These are phyloP conservation scores for Thaleichthys pacificus DNA, from an alignment of 2,797 vertebrate genomes.

Conservation along the genomic window DNA sequence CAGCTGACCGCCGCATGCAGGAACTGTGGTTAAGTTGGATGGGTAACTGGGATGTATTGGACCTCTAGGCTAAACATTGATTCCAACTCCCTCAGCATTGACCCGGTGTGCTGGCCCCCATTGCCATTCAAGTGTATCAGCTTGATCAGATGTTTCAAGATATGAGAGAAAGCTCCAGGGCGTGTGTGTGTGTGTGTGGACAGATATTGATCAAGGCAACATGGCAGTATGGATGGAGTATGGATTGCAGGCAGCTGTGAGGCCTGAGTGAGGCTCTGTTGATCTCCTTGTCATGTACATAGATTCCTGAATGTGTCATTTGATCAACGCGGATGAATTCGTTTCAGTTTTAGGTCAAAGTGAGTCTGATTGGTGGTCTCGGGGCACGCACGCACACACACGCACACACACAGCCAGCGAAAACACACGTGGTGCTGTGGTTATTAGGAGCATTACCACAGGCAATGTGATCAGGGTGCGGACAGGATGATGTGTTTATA, in stretches of 20 bases:
- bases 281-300: background rate
- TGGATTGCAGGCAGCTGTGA: constrained; percentile 66
- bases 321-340: background rate
- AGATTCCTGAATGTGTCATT: background rate
- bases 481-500: constrained; percentile 66
- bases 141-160: constrained; percentile 72
- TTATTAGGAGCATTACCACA: constrained; percentile 52
- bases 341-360: background rate
- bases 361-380: too few relatives aligned
- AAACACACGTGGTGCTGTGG: constrained; percentile 36
- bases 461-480: constrained; percentile 57
- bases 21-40: too few relatives aligned
- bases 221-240: constrained; percentile 46
- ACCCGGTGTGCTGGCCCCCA: constrained; percentile 66
- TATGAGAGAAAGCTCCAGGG: constrained; percentile 61
- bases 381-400: background rate
- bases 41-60: constrained; percentile 45
- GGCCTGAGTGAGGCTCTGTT: constrained; percentile 56
- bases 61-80: constrained; percentile 64
- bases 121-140: constrained; percentile 69
- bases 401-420: too few relatives aligned
- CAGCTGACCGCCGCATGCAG: background rate
- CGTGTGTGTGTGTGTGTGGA: constrained; percentile 41
- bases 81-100: constrained; percentile 59
- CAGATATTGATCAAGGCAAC: constrained; percentile 67